A percentile compares a stretch with the other conserved stretches of the same genome.
Conservation (phyloP, 2,113 vertebrate species). For the Engystomops pustulosus region DNA sequence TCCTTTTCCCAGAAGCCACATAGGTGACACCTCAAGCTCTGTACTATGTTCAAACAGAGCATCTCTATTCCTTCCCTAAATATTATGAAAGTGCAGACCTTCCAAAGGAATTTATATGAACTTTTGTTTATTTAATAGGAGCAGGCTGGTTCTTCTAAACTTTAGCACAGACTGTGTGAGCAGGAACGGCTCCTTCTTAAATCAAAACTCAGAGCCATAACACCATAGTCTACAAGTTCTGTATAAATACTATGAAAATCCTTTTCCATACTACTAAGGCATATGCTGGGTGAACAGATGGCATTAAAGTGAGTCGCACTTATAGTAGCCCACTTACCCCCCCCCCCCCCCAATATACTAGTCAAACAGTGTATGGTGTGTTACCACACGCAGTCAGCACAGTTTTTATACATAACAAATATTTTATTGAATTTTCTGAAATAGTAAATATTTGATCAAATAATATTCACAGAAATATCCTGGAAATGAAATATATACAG, state of each 20-base stretch:
- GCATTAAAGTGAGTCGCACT: slow-evolving; percentile 17
- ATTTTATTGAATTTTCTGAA: slow-evolving; percentile 52
- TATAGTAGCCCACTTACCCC: background rate
- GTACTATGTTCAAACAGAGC: slow-evolving; percentile 68
- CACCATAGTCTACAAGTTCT: slow-evolving; percentile 37
- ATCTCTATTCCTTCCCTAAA: slow-evolving; percentile 71
- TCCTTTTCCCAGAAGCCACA: slow-evolving; percentile 59
- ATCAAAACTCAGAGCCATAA: slow-evolving; percentile 55
- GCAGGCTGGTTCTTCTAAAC: slow-evolving; percentile 66
- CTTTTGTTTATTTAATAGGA: slow-evolving; percentile 69
- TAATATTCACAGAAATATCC: slow-evolving; percentile 23
- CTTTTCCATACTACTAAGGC: slow-evolving; percentile 25
- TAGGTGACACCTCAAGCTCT: slow-evolving; percentile 68
- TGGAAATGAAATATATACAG: slow-evolving; percentile 48
- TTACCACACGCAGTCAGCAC: slow-evolving; percentile 34
- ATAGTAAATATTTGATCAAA: slow-evolving; percentile 51
- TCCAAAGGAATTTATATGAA: slow-evolving; percentile 72
- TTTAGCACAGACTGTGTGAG: slow-evolving; percentile 50
- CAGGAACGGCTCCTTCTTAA: slow-evolving; percentile 54
- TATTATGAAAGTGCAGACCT: slow-evolving; percentile 64
- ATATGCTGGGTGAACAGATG: slow-evolving; percentile 40
- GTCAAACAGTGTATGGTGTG: slow-evolving; percentile 40
- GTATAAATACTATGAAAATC: slow-evolving; percentile 53
- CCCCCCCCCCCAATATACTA: slow-evolving; percentile 8
- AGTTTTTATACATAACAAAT: slow-evolving; percentile 45